Evolutionary conservation across 2,888 invertebrate genomes (phyloP), one percentile per base, ranked within the genome.

Genomic region (Plutella xylostella): DNA sequence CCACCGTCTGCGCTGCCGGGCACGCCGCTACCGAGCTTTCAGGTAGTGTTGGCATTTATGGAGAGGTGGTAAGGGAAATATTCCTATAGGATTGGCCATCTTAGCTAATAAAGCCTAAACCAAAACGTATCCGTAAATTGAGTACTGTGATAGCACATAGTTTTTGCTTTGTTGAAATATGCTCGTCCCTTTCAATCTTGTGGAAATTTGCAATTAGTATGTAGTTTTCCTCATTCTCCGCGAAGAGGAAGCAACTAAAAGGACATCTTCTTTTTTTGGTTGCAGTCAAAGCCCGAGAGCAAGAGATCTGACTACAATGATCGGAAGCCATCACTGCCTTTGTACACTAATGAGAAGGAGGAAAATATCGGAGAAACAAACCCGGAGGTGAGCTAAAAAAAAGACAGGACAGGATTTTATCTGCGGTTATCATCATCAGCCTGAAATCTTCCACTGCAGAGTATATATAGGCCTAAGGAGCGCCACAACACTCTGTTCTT

Each of bases 291-390:
- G 48, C 45, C 68, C 0, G 69, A 63, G 0, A 66, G 66, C 50
- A 72, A 68, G 30, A 55, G 49, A 37, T 63, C 69, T 0, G 63
- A 71, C n/a, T 66, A 70, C 43, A 68, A 72, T 0, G 69, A 71
- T 2, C 60, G 64, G 12, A 72, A 70, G 4, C 54, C 60, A 0
- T 63, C 75, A 2, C 45, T 64, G 18, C 65, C 70, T 0, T 57
- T 56, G 1, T 61, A 60, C 43, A 55, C 55, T 0, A 69, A 55
- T 31, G 79, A 79, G 43, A 78, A 79, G 46, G 67, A 72, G 0
- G 73, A 72, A 40, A 63, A 67, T 37, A 42, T 62, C 0, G 82
- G 82, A 11, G 78, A 82, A 53, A 79, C 72, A 1, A 76, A 54
- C 50, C 62, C 71, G 6, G 80, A 82, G 55, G 82, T 80, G 59